Percentiles rank a stretch among this genome's conserved stretches.
Evolutionary conservation across 1,140 invertebrate genomes (phyloP).

Genomic region (Brachionus koreanus): DNA sequence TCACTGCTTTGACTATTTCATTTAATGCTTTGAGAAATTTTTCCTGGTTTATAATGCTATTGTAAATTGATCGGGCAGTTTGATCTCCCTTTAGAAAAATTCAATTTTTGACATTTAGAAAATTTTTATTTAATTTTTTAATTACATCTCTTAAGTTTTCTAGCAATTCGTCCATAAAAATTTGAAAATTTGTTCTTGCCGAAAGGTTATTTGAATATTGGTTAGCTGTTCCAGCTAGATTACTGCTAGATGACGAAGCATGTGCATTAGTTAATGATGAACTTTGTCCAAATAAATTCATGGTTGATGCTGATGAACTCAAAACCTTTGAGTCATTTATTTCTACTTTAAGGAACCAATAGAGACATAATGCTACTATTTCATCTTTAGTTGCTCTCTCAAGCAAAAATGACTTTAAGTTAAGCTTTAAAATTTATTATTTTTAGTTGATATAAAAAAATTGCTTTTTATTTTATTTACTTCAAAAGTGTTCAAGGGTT

Average conservation of each 20-base stretch:
- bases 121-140: neutral
- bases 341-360: slow-evolving; percentile 67
- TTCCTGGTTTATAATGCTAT: slow-evolving; percentile 18
- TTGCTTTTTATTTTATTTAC: neutral
- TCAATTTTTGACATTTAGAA: neutral
- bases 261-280: neutral
- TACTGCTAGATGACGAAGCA: neutral
- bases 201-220: neutral
- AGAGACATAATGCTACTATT: slow-evolving; percentile 88
- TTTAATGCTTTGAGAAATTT: slow-evolving; percentile 24
- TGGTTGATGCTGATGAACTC: neutral
- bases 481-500: slow-evolving; percentile 26
- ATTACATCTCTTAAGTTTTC: slow-evolving; percentile 35
- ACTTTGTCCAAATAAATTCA: neutral
- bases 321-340: slow-evolving; percentile 49
- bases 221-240: neutral
- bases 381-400: slow-evolving; percentile 80
- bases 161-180: slow-evolving; percentile 32
- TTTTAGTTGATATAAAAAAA: neutral
- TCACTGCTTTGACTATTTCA: slow-evolving; percentile 17
- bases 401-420: slow-evolving; percentile 86
- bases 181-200: slow-evolving; percentile 30
- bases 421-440: slow-evolving; percentile 57
- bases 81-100: neutral
- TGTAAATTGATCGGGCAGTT: neutral